Percentiles rank a stretch among this genome's conserved stretches.
Conservation (phyloP, 2,888 invertebrate genomes). For the Odontomyia ornata region DNA sequence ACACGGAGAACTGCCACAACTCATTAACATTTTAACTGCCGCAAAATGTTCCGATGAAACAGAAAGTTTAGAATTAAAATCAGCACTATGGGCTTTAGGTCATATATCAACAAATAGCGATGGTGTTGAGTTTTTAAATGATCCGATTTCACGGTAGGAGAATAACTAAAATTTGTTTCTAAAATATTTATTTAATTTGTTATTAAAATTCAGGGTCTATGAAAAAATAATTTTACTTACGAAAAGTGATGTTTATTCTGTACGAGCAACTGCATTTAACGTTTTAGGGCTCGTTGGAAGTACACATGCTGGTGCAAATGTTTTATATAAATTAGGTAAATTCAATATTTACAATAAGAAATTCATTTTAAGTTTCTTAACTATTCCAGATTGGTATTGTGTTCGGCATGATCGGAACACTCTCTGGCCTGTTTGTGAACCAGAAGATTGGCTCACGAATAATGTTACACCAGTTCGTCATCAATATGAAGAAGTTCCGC, state of each 20-base stretch:
- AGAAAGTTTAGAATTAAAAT: constrained; percentile 81
- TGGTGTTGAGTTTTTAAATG: constrained; percentile 78
- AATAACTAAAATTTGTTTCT: constrained; percentile 24
- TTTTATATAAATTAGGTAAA: constrained; percentile 75
- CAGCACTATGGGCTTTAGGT: constrained; percentile 89
- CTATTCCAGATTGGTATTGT: constrained; percentile 72
- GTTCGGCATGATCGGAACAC: constrained; percentile 81
- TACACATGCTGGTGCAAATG: constrained; percentile 83
- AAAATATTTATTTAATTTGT: constrained; percentile 37
- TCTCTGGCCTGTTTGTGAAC: constrained; percentile 78
- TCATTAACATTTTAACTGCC: constrained; percentile 59
- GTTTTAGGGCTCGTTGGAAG: constrained; percentile 86
- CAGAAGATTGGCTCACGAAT: constrained; percentile 68
- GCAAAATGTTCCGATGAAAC: constrained; percentile 72
- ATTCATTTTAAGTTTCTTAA: neutral
- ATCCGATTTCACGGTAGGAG: constrained; percentile 57
- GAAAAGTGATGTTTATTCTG: constrained; percentile 84
- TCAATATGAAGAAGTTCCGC: constrained; percentile 62
- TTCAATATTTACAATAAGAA: neutral
- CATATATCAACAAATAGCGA: constrained; percentile 81
- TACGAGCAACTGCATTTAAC: constrained; percentile 90
- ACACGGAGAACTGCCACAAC: constrained; percentile 58
- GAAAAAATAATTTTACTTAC: constrained; percentile 72
- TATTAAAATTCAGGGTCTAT: constrained; percentile 56
- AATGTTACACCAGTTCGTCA: constrained; percentile 64